A percentile compares a stretch with the other conserved stretches of the same genome.
Conservation (phyloP, 2,888 invertebrate species). For the Ramazzottius varieornatus region DNA sequence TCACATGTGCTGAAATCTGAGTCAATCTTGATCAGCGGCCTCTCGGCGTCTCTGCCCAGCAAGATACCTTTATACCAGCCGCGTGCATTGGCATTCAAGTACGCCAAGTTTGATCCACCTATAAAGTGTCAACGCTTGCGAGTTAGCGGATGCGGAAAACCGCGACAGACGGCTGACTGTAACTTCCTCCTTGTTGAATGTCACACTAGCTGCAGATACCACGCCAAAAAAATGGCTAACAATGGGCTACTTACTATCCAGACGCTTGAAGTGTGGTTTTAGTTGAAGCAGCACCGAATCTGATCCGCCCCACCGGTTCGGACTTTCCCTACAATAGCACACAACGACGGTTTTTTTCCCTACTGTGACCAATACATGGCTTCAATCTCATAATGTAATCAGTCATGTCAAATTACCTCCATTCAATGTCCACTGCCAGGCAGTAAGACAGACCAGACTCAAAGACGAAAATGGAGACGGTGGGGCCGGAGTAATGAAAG, state of each 20-base stretch:
- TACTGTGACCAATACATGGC: too few species aligned
- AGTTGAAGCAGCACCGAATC: not conserved
- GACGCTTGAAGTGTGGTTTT: not conserved
- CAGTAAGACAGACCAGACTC: not conserved
- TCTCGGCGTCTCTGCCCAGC: not conserved
- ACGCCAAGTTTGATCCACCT: constrained; percentile 43
- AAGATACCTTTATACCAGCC: not conserved
- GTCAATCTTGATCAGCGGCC: too few species aligned
- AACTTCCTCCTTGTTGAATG: too few species aligned
- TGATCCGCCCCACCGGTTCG: not conserved
- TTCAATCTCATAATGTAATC: too few species aligned
- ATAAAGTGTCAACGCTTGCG: constrained; percentile 10
- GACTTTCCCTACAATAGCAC: not conserved
- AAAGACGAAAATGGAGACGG: not conserved
- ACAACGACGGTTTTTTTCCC: too few species aligned
- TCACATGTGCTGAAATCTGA: too few species aligned
- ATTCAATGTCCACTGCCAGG: not conserved
- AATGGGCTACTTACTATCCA: not conserved
- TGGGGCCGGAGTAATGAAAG: not conserved
- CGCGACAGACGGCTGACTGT: not conserved
- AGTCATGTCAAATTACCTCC: not conserved
- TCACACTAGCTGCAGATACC: too few species aligned
- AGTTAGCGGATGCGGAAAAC: not conserved
- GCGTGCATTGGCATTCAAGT: constrained; percentile 34
- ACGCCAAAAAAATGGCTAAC: too few species aligned